Base-by-base conservation (phyloP, 2,888 invertebrate genomes). In the Apodemia zela region DNA sequence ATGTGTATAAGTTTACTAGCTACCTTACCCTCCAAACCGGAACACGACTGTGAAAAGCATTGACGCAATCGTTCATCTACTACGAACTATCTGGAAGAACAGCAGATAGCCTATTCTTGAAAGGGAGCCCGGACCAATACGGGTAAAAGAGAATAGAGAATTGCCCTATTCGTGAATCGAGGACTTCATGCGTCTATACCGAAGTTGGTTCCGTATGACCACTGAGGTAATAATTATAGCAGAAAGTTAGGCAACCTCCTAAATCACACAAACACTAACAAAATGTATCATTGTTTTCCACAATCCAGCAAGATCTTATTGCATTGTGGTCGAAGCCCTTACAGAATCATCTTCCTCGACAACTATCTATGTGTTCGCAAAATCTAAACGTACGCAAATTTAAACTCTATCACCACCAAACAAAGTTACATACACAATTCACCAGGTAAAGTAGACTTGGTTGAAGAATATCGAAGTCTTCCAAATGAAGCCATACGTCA, bases 401-500 rank as follows among this genome's bases (percentile, higher is more conserved):
- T 69, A 10, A 66, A 66, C 75, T 69, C 69, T 81, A 76, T 21
- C 0, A 0, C 0, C 0, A 0, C 3, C 1, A 11, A 0, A 49
- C 71, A 74, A 71, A 65, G 68, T 45, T 45, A 8, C n/a, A 45
- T 45, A n/a, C 7, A 7, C 45, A 45, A n/a, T 45, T n/a, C 8
- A 45, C n/a, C n/a, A 45, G 8, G 45, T n/a, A 45, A n/a, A n/a
- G 7, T n/a, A 17, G n/a, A n/a, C 45, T 45, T 83, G 73, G 89
- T 75, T 69, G 71, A 76, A 81, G 76, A 83, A 87, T 87, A 89
- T 88, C 84, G 87, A 85, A 87, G 80, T 79, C 84, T 80, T 84
- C 82, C 85, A 87, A 90, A 91, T 91, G 88, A 91, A 91, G 91
- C 76, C 84, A 89, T 91, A 82, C 81, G 80, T 90, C 89, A 85